Percentiles rank a stretch among this genome's conserved stretches.
These are phyloP conservation scores for Butastur rufipennis DNA, from an alignment of 2,113 vertebrate genomes.

Conservation along the genomic window DNA sequence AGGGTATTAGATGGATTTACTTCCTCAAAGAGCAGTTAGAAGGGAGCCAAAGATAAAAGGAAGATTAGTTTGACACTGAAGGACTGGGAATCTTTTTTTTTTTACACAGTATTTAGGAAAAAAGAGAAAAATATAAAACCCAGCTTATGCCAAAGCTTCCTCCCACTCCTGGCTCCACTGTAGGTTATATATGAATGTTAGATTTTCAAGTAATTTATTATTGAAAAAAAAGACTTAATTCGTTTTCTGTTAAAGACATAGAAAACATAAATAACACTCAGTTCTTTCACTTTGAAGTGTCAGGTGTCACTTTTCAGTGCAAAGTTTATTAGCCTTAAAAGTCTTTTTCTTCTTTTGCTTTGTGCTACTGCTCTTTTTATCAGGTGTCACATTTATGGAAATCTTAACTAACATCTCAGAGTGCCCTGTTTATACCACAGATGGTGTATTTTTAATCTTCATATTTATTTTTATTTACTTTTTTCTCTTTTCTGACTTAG, in stretches of 20 bases:
- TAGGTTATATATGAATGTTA: neutral
- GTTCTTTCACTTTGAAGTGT: conserved; percentile 33
- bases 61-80: conserved; percentile 24
- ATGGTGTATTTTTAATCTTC: conserved; percentile 2
- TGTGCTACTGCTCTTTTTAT: conserved; percentile 45
- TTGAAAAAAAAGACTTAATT: neutral
- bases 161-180: neutral
- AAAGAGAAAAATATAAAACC: neutral
- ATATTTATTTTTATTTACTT: conserved; percentile 20
- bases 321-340: conserved; percentile 10
- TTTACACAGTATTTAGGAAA: neutral
- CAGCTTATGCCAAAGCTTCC: neutral
- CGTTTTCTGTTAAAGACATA: neutral
- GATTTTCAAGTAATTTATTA: conserved; percentile 9
- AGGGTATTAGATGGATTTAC: conserved; percentile 49
- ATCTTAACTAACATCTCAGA: neutral
- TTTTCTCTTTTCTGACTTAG: neutral
- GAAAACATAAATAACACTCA: neutral
- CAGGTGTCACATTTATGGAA: conserved; percentile 36
- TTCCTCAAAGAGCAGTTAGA: conserved; percentile 38
- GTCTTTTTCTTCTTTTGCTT: conserved; percentile 12
- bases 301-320: neutral
- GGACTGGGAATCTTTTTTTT: neutral
- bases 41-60: conserved; percentile 47
- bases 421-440: conserved; percentile 12